Conservation (phyloP, 2,113 vertebrate genomes). For the Deroptyus accipitrinus region DNA sequence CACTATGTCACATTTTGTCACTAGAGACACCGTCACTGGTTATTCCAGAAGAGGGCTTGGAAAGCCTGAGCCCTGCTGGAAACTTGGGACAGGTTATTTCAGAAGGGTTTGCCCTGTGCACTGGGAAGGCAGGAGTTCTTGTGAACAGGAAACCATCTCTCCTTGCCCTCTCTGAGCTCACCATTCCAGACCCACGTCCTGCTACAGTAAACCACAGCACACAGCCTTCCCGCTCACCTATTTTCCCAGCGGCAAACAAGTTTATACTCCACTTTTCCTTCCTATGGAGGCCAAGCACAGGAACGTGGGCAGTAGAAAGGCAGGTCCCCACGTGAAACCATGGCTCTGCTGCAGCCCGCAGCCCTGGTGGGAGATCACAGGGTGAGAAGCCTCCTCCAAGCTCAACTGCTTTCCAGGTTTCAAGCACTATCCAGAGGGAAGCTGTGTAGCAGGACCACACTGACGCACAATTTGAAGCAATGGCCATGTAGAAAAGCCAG, state of each 20-base stretch:
- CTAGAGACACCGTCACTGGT: fast-evolving
- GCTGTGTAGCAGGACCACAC: background rate
- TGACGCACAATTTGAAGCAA: background rate
- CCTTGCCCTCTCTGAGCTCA: background rate
- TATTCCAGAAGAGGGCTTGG: background rate
- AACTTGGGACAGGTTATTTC: background rate
- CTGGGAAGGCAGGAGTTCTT: background rate
- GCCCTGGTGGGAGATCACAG: fast-evolving
- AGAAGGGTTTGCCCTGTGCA: background rate
- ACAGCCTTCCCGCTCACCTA: background rate
- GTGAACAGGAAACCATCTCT: background rate
- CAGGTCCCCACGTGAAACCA: background rate
- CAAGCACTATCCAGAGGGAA: fast-evolving
- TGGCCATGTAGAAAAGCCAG: background rate
- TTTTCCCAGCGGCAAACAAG: background rate
- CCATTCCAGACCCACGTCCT: background rate
- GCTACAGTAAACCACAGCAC: background rate
- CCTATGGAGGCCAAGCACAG: background rate
- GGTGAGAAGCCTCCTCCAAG: fast-evolving
- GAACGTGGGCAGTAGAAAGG: background rate
- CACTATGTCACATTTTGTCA: background rate
- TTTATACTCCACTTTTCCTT: background rate
- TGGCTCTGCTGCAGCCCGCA: background rate
- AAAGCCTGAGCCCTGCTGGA: background rate
- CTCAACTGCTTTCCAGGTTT: background rate